Evolutionary conservation across 2,113 vertebrate species (phyloP).

Genomic region (Eurystomus gularis): DNA sequence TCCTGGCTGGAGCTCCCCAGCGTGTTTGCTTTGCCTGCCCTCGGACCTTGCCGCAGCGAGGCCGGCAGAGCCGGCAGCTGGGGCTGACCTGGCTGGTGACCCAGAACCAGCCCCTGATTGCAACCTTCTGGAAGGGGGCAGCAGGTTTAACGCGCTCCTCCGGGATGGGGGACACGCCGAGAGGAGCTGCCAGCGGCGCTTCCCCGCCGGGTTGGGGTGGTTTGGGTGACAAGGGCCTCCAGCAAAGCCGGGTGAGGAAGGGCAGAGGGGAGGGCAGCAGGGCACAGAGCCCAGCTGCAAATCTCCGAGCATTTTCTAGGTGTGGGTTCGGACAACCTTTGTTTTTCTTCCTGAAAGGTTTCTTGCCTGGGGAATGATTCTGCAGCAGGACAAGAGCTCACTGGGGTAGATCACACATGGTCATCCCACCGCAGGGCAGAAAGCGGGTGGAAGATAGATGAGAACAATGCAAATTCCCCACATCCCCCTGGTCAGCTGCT

Average conservation of each 20-base stretch:
- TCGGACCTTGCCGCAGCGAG: slow-evolving; percentile 61
- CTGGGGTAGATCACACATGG: fast-evolving
- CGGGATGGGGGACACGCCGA: background rate
- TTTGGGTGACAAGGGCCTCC: background rate
- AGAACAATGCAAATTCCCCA: fast-evolving
- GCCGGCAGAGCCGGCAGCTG: slow-evolving; percentile 60
- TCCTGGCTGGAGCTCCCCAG: slow-evolving; percentile 54
- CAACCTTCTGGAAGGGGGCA: slow-evolving; percentile 76
- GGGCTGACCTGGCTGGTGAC: slow-evolving; percentile 72
- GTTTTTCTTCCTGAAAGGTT: background rate
- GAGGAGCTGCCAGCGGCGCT: background rate
- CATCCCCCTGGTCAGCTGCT: background rate
- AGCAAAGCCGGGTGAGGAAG: background rate
- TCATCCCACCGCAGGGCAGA: fast-evolving
- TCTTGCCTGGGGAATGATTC: background rate
- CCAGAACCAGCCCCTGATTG: slow-evolving; percentile 75
- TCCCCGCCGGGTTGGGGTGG: background rate
- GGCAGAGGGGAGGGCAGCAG: background rate
- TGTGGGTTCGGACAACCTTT: background rate
- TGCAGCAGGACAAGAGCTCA: background rate
- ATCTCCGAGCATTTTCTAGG: background rate
- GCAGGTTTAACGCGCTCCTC: slow-evolving; percentile 17
- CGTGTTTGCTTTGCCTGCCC: slow-evolving; percentile 76
- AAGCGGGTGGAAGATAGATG: background rate
- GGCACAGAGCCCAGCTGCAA: background rate